A percentile compares a stretch with the other conserved stretches of the same genome.
phyloP scores from a whole-genome alignment of 2,888 invertebrate genomes.

The Orthosia gracilis region DNA sequence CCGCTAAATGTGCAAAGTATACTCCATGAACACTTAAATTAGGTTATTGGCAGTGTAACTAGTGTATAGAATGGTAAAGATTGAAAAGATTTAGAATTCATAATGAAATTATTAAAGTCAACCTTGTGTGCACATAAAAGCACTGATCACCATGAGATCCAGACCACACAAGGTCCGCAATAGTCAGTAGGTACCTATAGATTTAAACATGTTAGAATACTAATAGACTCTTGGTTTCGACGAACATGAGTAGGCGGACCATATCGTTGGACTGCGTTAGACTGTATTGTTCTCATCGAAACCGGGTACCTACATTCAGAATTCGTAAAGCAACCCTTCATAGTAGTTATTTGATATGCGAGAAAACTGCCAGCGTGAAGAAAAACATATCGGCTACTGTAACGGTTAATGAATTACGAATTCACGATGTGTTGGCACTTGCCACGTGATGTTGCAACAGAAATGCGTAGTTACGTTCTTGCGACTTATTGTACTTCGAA shows the following conservation, averaged over 20 bases:
- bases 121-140: not conserved
- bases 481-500: slow-evolving; percentile 18
- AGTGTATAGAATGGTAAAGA: not conserved
- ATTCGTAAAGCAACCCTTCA: not conserved
- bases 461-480: slow-evolving; percentile 15
- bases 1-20: slow-evolving; percentile 89
- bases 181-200: not conserved
- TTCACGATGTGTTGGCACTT: slow-evolving; percentile 5
- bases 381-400: slow-evolving; percentile 18
- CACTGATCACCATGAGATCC: not conserved
- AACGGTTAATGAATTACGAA: slow-evolving; percentile 17
- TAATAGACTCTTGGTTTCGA: not conserved
- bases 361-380: slow-evolving; percentile 6
- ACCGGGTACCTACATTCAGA: not conserved
- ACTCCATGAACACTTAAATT: not conserved
- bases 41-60: not conserved
- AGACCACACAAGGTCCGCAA: not conserved
- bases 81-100: slow-evolving; percentile 2
- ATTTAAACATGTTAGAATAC: no score
- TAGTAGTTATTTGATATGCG: not conserved
- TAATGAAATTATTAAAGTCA: not conserved
- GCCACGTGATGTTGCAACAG: slow-evolving; percentile 7
- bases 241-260: not conserved
- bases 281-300: not conserved
- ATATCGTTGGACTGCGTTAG: not conserved